phyloP scores from a whole-genome alignment of 1,140 invertebrate genomes.

The Scaptomyza graminum region DNA sequence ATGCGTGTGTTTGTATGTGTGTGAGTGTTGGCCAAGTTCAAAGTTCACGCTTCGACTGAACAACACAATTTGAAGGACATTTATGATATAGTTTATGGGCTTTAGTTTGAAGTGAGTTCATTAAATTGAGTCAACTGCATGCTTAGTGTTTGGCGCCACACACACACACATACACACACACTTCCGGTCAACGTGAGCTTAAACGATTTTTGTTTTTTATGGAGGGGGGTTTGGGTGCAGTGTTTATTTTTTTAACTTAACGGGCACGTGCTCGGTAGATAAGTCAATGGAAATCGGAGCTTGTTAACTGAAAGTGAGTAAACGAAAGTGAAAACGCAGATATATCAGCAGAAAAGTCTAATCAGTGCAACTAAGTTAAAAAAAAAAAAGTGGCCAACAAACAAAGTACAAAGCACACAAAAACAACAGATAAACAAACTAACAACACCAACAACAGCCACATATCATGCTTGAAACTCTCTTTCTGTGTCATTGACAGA shows the following conservation, averaged over 20 bases:
- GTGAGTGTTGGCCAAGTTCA: slow-evolving; percentile 2
- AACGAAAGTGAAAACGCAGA: slow-evolving; percentile 74
- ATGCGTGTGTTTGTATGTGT: slow-evolving; percentile 9
- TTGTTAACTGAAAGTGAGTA: slow-evolving; percentile 53
- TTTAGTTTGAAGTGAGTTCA: slow-evolving; percentile 3
- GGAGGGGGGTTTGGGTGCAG: not conserved
- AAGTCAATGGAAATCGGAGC: slow-evolving; percentile 54
- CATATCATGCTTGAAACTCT: slow-evolving; percentile 77
- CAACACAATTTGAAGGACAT: slow-evolving; percentile 30
- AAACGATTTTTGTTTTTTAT: not conserved
- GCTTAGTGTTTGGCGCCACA: slow-evolving; percentile 18
- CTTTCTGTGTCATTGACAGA: slow-evolving; percentile 80
- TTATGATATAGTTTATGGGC: not conserved
- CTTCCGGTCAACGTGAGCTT: slow-evolving; percentile 46
- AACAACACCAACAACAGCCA: slow-evolving; percentile 51
- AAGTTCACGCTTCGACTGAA: slow-evolving; percentile 16
- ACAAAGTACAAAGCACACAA: slow-evolving; percentile 46
- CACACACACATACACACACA: not conserved
- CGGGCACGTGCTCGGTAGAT: slow-evolving; percentile 56
- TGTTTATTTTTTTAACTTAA: slow-evolving; percentile 7
- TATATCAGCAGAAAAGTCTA: slow-evolving; percentile 76
- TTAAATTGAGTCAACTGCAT: slow-evolving; percentile 17
- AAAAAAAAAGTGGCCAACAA: slow-evolving; percentile 44
- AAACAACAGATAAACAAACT: slow-evolving; percentile 25
- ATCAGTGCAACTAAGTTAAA: slow-evolving; percentile 69